These are phyloP conservation scores for Strigops habroptila DNA, from an alignment of 2,113 vertebrate genomes.

Conservation along the genomic window DNA sequence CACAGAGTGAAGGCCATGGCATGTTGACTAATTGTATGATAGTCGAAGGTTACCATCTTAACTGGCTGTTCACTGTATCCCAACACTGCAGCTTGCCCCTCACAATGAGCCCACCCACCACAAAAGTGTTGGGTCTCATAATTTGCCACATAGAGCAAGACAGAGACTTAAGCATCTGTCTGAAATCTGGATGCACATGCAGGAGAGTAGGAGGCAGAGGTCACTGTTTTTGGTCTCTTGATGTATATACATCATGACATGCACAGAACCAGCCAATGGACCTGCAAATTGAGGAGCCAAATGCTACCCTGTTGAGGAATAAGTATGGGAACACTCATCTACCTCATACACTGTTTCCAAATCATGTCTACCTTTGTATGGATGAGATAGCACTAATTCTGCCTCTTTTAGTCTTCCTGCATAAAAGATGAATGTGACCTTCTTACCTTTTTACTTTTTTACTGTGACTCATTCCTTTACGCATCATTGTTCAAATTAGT, in stretches of 20 bases:
- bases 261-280: not conserved
- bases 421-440: not conserved
- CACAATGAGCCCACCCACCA: not conserved
- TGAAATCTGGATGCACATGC: not conserved
- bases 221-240: not conserved
- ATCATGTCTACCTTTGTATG: not conserved
- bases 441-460: not conserved
- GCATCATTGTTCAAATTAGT: not conserved
- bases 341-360: not conserved
- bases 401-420: not conserved
- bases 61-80: not conserved
- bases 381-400: not conserved
- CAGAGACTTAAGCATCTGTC: not conserved
- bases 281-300: not conserved
- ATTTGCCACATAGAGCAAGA: not conserved
- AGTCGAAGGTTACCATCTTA: not conserved
- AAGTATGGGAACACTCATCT: not conserved
- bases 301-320: not conserved
- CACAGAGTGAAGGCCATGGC: not conserved
- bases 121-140: not conserved
- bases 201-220: not conserved
- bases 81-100: not conserved
- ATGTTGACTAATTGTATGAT: not conserved
- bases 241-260: not conserved
- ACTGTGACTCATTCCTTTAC: not conserved